Base-by-base conservation (phyloP, 1,140 invertebrate species). In the Dolichoris vasculosae region DNA sequence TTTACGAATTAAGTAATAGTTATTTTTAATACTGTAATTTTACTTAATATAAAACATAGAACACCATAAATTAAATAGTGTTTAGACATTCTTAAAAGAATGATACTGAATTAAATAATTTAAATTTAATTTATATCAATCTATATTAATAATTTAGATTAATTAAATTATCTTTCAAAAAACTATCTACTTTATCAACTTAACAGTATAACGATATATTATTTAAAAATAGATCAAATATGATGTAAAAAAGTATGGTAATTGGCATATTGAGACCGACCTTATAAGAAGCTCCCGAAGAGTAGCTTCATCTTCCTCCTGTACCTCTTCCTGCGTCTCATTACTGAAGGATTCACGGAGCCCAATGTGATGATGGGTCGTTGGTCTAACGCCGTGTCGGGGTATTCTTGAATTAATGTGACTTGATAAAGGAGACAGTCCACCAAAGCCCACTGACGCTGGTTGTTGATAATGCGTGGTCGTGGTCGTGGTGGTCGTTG, bases 231-330 rank as follows among this genome's bases (percentile, higher is more conserved):
- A 55, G 9, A 55, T 46, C 43, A 46, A 46, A 46, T 46, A 13
- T 46, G 6, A 46, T 46, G 43, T 8, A 51, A 8, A 13, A 32
- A 32, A 32, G 32, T 32, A 23, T 20, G 75, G 51, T 59, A 32
- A 9, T 67, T 13, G n/a, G 63, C 17, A 13, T 2, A 0, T 20
- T 6, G 17, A 51, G 55, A 94, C 94, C 93, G 96, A 97, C 96
- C 96, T 97, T 95, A 97, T 95, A 94, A 97, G 96, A 94, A 97
- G 95, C 95, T 97, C 96, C 95, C 96, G 96, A 94, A 97, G 96
- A 95, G 96, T 96, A 92, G 96, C 95, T 94, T 97, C 96, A 94
- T 97, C 96, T 93, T 97, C 96, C 93, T 96, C 95, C 95, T 96
- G 95, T 92, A 93, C 91, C 91, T 94, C 94, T 94, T 94, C 94